Base-by-base conservation (phyloP, 1,140 invertebrate species). In the Zophobas morio region DNA sequence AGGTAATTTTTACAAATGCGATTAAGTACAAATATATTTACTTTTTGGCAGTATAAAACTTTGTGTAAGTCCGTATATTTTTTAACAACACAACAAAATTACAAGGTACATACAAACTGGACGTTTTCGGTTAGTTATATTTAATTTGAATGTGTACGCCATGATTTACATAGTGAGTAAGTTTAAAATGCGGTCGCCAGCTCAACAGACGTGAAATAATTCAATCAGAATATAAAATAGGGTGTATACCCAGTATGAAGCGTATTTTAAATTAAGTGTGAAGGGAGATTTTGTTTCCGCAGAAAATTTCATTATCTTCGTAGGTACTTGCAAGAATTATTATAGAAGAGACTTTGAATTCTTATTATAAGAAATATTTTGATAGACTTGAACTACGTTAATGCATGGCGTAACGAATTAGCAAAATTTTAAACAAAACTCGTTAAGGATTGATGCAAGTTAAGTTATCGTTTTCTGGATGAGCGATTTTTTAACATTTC, bases 151-250 rank as follows among this genome's bases (percentile, higher is more conserved):
- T 39, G n/a, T 66, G 60, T 66, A 66, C 60, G 60, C 8, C 54
- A 39, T 35, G 40, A 73, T 73, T 73, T 73, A 73, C 71, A 73
- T 73, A 73, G 54, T 56, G 71, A 73, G 36, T 37, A 73, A 73
- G 40, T 54, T 73, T 53, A 73, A 73, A 73, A 73, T 73, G 54
- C 47, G 74, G 49, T 54, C 66, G 70, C 70, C 37, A 54, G 57
- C 37, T 70, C 75, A 77, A 77, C 75, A 77, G 75, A 77, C 75
- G 66, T 72, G 75, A 77, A 77, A 77, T 77, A 77, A 77, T 77
- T 77, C 75, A 77, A 77, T 77, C 75, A 77, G 70, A 77, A 77
- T 72, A 72, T 72, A 72, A 77, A 76, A 70, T 54, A 54, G 54
- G 66, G 40, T 72, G 47, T 8, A 51, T 76, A 71, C 49, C 54